Percentiles rank a stretch among this genome's conserved stretches.
Conservation (phyloP, 2,113 vertebrate species). For the Lepus americanus region DNA sequence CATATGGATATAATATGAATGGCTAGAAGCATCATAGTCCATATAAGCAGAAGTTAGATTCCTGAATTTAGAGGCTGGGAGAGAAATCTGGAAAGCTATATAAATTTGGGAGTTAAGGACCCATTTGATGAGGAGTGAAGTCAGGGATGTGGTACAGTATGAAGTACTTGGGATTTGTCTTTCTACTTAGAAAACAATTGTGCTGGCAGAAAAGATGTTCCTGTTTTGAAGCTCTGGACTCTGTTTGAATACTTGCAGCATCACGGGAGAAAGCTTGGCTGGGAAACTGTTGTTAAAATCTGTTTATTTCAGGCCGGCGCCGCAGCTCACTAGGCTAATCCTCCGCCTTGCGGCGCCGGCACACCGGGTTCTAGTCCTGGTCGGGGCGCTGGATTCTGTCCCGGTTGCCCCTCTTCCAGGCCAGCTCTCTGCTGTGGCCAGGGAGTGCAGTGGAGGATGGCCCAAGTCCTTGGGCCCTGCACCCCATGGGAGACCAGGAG, state of each 20-base stretch:
- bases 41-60: neutral
- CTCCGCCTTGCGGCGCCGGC: no score
- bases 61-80: neutral
- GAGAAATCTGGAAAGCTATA: neutral
- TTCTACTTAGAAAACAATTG: neutral
- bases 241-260: neutral
- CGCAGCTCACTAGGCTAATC: no score
- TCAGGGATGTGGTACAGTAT: neutral
- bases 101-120: neutral
- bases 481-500: no score
- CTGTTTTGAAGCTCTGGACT: neutral
- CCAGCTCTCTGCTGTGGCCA: no score
- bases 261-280: neutral
- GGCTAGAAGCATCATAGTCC: neutral
- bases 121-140: neutral
- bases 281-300: neutral
- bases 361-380: no score
- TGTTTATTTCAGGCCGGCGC: neutral
- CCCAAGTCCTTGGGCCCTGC: no score
- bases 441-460: no score
- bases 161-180: neutral
- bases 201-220: neutral
- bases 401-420: no score
- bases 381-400: no score
- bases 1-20: neutral